phyloP scores from a whole-genome alignment of 2,797 vertebrate genomes.

The Myoxocephalus aenaeus region DNA sequence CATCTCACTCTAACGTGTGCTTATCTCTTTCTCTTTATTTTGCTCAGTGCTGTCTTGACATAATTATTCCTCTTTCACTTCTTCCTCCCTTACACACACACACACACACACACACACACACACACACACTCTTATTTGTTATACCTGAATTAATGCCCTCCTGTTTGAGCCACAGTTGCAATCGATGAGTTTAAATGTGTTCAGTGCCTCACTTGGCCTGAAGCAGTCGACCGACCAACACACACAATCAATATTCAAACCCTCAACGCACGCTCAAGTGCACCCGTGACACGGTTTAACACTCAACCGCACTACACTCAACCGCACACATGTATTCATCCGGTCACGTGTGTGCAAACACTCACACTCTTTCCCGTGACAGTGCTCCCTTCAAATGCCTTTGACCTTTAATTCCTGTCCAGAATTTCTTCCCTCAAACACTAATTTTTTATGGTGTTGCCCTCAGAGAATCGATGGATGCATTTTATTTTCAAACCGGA shows the following conservation, averaged over 20 bases:
- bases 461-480: background rate
- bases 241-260: slow-evolving; percentile 55
- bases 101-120: background rate
- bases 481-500: background rate
- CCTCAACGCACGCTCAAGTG: slow-evolving; percentile 46
- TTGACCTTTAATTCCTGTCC: slow-evolving; percentile 23
- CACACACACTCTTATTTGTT: slow-evolving; percentile 22
- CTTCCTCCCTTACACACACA: background rate
- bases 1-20: slow-evolving; percentile 60
- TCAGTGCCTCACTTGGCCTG: slow-evolving; percentile 21
- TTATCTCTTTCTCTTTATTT: slow-evolving; percentile 41
- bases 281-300: slow-evolving; percentile 48
- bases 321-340: slow-evolving; percentile 3
- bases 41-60: slow-evolving; percentile 48
- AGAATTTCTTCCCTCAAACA: background rate
- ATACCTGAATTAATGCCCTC: slow-evolving; percentile 38
- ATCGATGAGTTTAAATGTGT: slow-evolving; percentile 59
- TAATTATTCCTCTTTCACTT: background rate
- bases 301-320: slow-evolving; percentile 50
- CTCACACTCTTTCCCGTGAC: background rate
- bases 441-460: background rate
- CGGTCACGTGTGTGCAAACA: slow-evolving; percentile 1
- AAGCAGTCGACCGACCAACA: slow-evolving; percentile 23
- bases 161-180: slow-evolving; percentile 21
- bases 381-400: slow-evolving; percentile 11